phyloP scores from a whole-genome alignment of 2,797 vertebrate species.

The Aulostomus chinensis region DNA sequence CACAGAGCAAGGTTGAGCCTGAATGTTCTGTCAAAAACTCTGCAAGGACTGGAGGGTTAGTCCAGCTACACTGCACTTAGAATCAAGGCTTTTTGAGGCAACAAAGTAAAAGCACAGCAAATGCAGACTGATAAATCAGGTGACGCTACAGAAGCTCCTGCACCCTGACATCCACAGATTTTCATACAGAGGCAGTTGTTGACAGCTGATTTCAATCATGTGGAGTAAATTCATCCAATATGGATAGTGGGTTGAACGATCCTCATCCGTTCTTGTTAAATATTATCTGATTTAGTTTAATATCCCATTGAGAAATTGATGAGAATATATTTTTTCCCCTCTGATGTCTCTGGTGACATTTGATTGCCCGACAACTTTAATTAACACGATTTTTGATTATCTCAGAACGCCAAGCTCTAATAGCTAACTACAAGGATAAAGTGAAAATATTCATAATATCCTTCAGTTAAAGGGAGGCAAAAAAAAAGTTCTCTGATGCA shows the following conservation, averaged over 20 bases:
- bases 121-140: not conserved
- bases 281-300: not conserved
- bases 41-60: constrained; percentile 21
- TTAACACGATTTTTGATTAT: not conserved
- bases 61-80: not conserved
- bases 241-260: too few species aligned
- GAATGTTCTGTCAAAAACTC: constrained; percentile 13
- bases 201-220: too few species aligned
- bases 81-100: too few species aligned
- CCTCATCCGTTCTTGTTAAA: not conserved
- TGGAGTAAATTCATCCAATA: too few species aligned
- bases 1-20: constrained; percentile 11
- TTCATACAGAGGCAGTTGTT: not conserved
- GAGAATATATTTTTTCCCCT: not conserved
- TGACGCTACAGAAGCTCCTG: too few species aligned
- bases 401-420: not conserved
- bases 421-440: not conserved
- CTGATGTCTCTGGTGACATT: constrained; percentile 2
- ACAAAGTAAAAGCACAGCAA: not conserved
- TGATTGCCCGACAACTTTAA: not conserved
- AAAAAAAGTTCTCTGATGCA: constrained; percentile 2
- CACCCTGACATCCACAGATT: not conserved
- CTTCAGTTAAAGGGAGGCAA: not conserved
- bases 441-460: constrained; percentile 9
- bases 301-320: not conserved